phyloP scores from a whole-genome alignment of 1,140 invertebrate species.

The Drosophila funebris region DNA sequence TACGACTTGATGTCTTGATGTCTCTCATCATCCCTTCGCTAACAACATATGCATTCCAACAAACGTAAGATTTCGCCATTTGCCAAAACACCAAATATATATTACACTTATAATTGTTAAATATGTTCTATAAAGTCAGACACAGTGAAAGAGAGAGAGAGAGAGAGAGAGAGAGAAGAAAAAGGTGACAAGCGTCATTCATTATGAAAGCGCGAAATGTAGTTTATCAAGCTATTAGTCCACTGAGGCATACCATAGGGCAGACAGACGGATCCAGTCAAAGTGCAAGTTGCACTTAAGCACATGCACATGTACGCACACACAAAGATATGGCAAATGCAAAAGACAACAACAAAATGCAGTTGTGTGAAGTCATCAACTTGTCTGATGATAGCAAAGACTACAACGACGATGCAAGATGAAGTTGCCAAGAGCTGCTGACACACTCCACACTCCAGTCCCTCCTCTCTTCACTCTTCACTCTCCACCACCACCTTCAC shows the following conservation, averaged over 20 bases:
- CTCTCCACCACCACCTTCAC: neutral
- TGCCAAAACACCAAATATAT: slow-evolving; percentile 9
- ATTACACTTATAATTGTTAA: slow-evolving; percentile 33
- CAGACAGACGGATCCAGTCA: slow-evolving; percentile 44
- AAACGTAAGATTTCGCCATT: neutral
- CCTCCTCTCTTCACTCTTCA: neutral
- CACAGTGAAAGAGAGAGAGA: neutral
- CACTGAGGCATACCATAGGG: slow-evolving; percentile 34
- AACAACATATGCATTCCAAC: neutral
- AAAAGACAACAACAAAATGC: slow-evolving; percentile 27
- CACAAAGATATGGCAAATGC: slow-evolving; percentile 25
- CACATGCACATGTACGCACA: slow-evolving; percentile 7
- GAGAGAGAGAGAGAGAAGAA: neutral
- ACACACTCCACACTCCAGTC: neutral
- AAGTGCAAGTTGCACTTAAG: slow-evolving; percentile 65
- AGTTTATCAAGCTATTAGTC: slow-evolving; percentile 76
- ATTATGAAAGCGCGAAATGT: slow-evolving; percentile 59
- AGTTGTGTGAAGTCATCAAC: slow-evolving; percentile 50
- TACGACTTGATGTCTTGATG: neutral
- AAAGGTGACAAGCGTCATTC: slow-evolving; percentile 21
- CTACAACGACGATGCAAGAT: slow-evolving; percentile 25
- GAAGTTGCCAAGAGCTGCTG: slow-evolving; percentile 20
- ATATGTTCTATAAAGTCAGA: slow-evolving; percentile 1
- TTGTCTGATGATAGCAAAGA: slow-evolving; percentile 41
- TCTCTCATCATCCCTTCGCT: neutral